phyloP scores from a whole-genome alignment of 2,113 vertebrate genomes.

The Actenoides lindsayi region DNA sequence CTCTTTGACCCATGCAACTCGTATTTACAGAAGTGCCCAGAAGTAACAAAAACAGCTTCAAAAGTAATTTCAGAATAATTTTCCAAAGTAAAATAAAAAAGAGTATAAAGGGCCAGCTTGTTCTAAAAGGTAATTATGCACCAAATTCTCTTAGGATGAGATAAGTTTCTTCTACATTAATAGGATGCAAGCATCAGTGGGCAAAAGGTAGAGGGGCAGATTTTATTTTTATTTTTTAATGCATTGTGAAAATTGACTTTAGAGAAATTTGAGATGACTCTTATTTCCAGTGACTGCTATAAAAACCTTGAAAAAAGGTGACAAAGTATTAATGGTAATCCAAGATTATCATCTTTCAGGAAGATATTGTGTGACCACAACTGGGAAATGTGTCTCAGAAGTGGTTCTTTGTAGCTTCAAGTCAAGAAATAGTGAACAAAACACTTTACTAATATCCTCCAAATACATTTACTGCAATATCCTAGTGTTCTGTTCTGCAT shows the following conservation, averaged over 20 bases:
- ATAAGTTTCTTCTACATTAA: neutral
- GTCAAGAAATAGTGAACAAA: slow-evolving; percentile 26
- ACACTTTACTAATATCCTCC: slow-evolving; percentile 28
- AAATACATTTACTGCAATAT: slow-evolving; percentile 45
- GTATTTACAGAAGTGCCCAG: neutral
- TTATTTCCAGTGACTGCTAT: neutral
- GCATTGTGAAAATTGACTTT: neutral
- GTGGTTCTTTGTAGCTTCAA: slow-evolving; percentile 9
- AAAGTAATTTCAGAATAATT: slow-evolving; percentile 22
- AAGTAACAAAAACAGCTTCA: slow-evolving; percentile 9
- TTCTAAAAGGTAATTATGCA: neutral
- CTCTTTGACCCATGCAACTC: neutral
- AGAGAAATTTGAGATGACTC: neutral
- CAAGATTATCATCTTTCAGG: neutral
- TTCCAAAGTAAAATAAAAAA: neutral
- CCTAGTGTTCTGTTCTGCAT: slow-evolving; percentile 54
- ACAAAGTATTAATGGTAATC: neutral
- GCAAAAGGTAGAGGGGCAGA: neutral
- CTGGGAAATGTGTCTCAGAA: slow-evolving; percentile 18
- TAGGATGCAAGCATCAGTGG: neutral
- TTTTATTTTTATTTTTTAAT: slow-evolving; percentile 16
- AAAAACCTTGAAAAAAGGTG: neutral
- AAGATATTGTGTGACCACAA: neutral
- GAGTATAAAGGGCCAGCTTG: neutral
- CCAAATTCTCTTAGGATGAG: neutral